Percentiles rank a stretch among this genome's conserved stretches.
These are phyloP conservation scores for Glaucomys volans DNA, from an alignment of 2,113 vertebrate genomes.

Conservation along the genomic window DNA sequence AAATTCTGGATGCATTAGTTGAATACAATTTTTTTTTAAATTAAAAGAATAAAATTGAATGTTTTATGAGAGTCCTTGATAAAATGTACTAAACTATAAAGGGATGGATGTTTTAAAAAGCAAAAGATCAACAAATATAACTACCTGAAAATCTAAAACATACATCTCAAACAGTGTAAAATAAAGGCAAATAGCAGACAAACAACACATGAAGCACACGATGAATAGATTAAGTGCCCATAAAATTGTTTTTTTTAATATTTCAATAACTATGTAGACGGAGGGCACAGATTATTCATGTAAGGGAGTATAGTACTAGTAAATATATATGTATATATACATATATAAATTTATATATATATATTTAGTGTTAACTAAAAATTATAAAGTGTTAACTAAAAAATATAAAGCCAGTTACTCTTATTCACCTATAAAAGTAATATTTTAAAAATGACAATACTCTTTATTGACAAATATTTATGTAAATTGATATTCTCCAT, in stretches of 20 bases:
- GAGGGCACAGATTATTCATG: neutral
- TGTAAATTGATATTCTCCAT: constrained; percentile 25
- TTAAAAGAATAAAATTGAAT: constrained; percentile 17
- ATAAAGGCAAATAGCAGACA: constrained; percentile 43
- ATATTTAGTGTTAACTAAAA: neutral
- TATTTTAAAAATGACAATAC: neutral
- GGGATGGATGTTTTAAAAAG: neutral
- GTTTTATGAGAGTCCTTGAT: neutral
- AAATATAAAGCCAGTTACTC: constrained; percentile 44
- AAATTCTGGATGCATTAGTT: neutral
- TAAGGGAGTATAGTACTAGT: neutral
- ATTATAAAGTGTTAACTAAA: neutral
- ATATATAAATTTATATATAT: neutral
- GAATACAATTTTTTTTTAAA: neutral
- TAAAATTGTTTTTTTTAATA: constrained; percentile 19
- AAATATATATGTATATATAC: neutral
- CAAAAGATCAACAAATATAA: constrained; percentile 2
- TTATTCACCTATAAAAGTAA: constrained; percentile 10
- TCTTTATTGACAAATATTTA: neutral
- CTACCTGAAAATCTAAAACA: neutral
- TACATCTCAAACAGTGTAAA: neutral
- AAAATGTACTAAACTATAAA: constrained; percentile 13
- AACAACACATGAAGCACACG: neutral
- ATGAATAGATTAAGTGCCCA: neutral
- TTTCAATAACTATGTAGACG: neutral